Evolutionary conservation across 2,113 vertebrate genomes (phyloP).

Genomic region (Emydocephalus ijimae): DNA sequence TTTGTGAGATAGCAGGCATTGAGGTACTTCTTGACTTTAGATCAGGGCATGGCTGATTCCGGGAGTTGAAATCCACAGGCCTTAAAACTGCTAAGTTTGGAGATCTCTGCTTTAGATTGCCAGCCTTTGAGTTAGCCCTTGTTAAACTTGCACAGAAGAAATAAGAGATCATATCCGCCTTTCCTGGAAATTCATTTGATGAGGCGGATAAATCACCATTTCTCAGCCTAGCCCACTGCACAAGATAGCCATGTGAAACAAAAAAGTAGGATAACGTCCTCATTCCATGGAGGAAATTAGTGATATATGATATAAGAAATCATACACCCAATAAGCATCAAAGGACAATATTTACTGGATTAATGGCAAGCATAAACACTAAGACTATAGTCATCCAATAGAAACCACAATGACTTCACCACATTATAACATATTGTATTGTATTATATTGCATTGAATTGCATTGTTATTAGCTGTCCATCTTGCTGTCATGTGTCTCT

Average conservation of each 20-base stretch:
- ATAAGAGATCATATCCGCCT: background rate
- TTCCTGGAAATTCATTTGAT: background rate
- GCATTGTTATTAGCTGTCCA: background rate
- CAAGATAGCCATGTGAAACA: background rate
- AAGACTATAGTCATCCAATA: background rate
- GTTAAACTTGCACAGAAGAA: background rate
- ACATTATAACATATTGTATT: background rate
- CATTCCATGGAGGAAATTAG: background rate
- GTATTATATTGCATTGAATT: too few species aligned
- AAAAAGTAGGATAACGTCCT: background rate
- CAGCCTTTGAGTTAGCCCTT: background rate
- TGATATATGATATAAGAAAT: background rate
- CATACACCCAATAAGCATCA: background rate
- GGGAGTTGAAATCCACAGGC: background rate
- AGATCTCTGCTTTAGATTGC: background rate
- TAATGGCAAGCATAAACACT: background rate
- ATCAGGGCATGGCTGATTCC: background rate
- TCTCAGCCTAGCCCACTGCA: background rate
- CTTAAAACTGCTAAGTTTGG: background rate
- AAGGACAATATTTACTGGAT: background rate
- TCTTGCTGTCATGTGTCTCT: background rate
- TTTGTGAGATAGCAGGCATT: background rate
- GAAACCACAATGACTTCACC: background rate
- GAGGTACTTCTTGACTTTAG: background rate
- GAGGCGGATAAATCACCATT: background rate